Conservation (phyloP, 64 coral and sea anemone species). For the Dendronephthya gigantea region DNA sequence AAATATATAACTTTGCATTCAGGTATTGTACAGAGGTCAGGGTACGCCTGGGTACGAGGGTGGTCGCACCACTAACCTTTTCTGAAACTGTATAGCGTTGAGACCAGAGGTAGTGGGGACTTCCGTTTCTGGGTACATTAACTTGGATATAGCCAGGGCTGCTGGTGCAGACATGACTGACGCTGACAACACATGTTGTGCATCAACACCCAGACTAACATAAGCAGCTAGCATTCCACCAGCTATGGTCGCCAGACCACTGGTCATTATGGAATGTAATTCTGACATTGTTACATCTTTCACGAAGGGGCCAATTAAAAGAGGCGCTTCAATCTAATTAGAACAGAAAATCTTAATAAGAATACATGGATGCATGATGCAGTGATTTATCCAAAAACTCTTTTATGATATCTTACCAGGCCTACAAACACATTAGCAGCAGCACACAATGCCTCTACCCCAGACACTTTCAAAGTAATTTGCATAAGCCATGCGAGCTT, state of each 20-base stretch:
- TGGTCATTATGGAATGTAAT: constrained; percentile 85
- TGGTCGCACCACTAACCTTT: neutral
- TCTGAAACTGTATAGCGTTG: neutral
- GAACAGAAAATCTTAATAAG: no score
- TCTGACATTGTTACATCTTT: constrained; percentile 75
- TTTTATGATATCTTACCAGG: constrained; percentile 35
- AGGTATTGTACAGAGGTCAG: no score
- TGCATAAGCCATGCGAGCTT: constrained; percentile 97
- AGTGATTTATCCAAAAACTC: neutral
- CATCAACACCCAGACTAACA: constrained; percentile 65
- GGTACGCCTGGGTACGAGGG: no score
- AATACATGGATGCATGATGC: no score
- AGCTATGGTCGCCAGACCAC: constrained; percentile 88
- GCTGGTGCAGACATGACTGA: constrained; percentile 93
- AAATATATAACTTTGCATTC: no score
- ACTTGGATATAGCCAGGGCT: constrained; percentile 68
- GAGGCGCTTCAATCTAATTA: constrained; percentile 72
- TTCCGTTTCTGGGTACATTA: constrained; percentile 76
- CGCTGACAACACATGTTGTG: constrained; percentile 66
- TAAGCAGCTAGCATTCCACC: constrained; percentile 79
- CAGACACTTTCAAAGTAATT: constrained; percentile 72
- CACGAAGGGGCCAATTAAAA: constrained; percentile 65
- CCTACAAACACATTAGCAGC: constrained; percentile 91
- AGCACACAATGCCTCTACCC: constrained; percentile 68
- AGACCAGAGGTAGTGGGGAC: constrained; percentile 44